Base-by-base conservation (phyloP, 2,888 invertebrate species). In the Adelognathus sp. region DNA sequence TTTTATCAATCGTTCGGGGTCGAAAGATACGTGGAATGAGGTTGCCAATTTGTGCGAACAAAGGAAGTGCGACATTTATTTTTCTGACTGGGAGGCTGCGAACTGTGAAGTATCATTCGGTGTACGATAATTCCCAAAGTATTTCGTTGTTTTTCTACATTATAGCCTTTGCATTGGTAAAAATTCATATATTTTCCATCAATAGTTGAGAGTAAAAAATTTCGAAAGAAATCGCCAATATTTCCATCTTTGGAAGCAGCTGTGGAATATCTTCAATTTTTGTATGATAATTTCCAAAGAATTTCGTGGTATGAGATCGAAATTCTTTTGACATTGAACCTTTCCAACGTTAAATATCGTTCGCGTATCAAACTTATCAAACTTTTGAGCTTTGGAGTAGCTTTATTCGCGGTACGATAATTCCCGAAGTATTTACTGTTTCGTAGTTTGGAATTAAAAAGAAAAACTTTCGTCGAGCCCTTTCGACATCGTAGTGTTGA, bases 261-360 rank as follows among this genome's bases (percentile, higher is more conserved):
- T 36, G 27, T 66, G 61, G 71, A 71, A 79, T 66, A 79, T 71
- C 60, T 71, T 79, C 66, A 61, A 24, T 74, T 29, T 16, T 36
- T 16, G 4, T 29, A 36, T n/a, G 9, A 33, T 24, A n/a, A 24
- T 33, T 27, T 14, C 7, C 70, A 3, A 14, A 24, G 9, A 27
- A n/a, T 7, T 24, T 60, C 27, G 24, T 14, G 24, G 24, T 39
- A 39, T 14, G n/a, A n/a, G n/a, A n/a, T n/a, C n/a, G n/a, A n/a
- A n/a, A n/a, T n/a, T n/a, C n/a, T n/a, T n/a, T n/a, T n/a, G n/a
- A n/a, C n/a, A n/a, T n/a, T n/a, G n/a, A n/a, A n/a, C n/a, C n/a
- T n/a, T n/a, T n/a, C n/a, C n/a, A n/a, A n/a, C n/a, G n/a, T n/a
- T n/a, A n/a, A n/a, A n/a, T n/a, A n/a, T n/a, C n/a, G n/a, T n/a